Percentiles rank a stretch among this genome's conserved stretches.
phyloP scores from a whole-genome alignment of 1,140 invertebrate species.

The Adelges cooleyi region DNA sequence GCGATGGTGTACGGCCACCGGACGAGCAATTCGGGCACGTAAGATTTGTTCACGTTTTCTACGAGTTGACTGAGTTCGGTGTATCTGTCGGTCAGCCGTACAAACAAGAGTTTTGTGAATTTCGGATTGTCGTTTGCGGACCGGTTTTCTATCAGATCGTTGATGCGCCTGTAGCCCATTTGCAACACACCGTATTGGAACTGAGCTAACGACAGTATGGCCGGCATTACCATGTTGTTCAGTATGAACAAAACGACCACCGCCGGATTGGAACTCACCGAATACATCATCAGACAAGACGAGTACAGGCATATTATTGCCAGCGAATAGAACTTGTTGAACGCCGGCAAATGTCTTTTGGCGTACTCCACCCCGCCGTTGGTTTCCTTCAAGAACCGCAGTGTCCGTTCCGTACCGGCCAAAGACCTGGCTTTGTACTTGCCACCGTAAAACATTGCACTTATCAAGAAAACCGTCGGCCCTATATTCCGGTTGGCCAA shows the following conservation, averaged over 20 bases:
- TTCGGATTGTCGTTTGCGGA: too few relatives aligned
- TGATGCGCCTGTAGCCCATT: background rate
- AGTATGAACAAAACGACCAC: background rate
- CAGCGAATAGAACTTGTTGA: background rate
- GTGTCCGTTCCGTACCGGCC: background rate
- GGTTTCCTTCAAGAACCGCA: constrained; percentile 5
- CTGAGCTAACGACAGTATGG: too few relatives aligned
- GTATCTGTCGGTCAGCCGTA: background rate
- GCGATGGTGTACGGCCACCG: background rate
- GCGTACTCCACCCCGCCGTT: too few relatives aligned
- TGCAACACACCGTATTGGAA: background rate
- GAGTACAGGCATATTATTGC: background rate
- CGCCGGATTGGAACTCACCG: background rate
- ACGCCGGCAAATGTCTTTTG: too few relatives aligned
- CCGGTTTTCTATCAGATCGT: background rate
- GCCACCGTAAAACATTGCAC: background rate
- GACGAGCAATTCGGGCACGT: background rate
- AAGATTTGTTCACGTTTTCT: background rate
- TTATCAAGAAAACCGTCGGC: background rate
- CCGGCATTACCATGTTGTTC: background rate
- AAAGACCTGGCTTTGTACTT: background rate
- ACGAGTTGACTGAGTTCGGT: background rate
- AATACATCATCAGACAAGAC: background rate
- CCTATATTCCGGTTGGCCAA: background rate
- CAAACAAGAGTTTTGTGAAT: too few relatives aligned